Conservation (phyloP, 2,888 invertebrate genomes). For the Microplitis deprimator region DNA sequence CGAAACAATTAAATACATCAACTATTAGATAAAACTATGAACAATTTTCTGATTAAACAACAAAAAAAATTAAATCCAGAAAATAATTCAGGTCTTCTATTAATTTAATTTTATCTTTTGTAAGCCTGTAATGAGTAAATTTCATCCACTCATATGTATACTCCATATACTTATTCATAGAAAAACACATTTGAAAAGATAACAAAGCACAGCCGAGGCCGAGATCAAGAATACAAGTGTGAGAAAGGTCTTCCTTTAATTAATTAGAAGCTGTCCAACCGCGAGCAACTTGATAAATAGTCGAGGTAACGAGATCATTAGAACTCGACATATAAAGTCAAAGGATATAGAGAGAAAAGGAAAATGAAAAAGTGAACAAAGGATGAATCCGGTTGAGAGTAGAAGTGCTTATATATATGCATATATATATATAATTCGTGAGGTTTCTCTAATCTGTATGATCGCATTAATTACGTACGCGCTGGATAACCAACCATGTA, state of each 20-base stretch:
- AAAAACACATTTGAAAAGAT: background rate
- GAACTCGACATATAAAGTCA: conserved; percentile 40
- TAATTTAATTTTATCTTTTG: too few species aligned
- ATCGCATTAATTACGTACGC: conserved; percentile 1
- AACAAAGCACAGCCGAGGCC: background rate
- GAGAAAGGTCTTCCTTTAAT: conserved; percentile 53
- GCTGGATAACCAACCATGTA: background rate
- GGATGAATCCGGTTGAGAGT: conserved; percentile 13
- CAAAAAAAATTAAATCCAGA: too few species aligned
- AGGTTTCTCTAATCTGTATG: background rate
- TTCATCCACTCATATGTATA: too few species aligned
- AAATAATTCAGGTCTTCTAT: too few species aligned
- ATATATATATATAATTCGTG: background rate
- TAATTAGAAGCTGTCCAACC: conserved; percentile 56
- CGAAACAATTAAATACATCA: too few species aligned
- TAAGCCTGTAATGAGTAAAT: too few species aligned
- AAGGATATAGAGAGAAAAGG: conserved; percentile 31
- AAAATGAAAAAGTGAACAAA: conserved; percentile 28
- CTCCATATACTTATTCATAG: too few species aligned
- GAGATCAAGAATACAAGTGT: background rate
- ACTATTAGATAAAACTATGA: too few species aligned
- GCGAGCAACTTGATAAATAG: conserved; percentile 19
- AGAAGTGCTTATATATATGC: conserved; percentile 10
- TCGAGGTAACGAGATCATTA: conserved; percentile 10
- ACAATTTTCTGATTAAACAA: too few species aligned